Conservation (phyloP, 2,797 vertebrate genomes). For the Anisognathus igniventris region DNA sequence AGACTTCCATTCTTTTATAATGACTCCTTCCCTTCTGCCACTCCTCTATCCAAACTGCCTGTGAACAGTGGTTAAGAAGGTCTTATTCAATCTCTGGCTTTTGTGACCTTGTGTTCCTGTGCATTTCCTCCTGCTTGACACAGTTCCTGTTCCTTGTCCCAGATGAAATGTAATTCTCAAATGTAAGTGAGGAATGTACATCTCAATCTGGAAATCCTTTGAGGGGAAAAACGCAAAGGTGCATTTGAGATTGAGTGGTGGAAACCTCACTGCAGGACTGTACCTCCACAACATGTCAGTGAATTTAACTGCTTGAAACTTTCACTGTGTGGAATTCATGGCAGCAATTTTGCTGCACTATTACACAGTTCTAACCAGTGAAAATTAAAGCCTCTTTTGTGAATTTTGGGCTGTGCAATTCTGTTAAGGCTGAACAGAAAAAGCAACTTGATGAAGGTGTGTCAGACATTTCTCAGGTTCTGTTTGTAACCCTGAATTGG, state of each 20-base stretch:
- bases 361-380: neutral
- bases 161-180: neutral
- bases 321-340: neutral
- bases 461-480: neutral
- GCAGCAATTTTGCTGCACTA: neutral
- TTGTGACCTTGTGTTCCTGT: neutral
- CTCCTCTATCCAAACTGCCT: neutral
- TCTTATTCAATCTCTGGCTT: neutral
- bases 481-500: neutral
- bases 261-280: neutral
- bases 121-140: neutral
- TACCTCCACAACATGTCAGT: fast-evolving
- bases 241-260: neutral
- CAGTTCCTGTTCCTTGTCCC: neutral
- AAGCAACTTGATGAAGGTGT: neutral
- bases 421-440: neutral
- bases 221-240: neutral
- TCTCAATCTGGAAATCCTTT: neutral
- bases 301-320: neutral
- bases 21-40: neutral
- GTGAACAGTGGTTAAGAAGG: neutral
- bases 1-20: neutral
- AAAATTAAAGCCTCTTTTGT: neutral
- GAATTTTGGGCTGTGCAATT: neutral
- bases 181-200: neutral